Base-by-base conservation (phyloP, 1,140 invertebrate genomes). In the Calosoma granatense region DNA sequence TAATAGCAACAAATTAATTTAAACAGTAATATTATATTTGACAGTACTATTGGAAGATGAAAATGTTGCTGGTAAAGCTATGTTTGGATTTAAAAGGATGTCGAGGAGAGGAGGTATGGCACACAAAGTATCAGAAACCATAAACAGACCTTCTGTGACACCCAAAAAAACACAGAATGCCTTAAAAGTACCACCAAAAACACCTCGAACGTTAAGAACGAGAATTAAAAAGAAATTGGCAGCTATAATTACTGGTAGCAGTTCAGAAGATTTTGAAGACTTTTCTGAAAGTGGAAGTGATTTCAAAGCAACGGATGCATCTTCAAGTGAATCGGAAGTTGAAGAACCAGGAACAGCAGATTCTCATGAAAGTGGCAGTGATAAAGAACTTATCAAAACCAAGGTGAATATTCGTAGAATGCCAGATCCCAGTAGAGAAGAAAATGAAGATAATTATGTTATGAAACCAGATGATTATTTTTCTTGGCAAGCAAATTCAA, bases 381-480 rank as follows among this genome's bases (percentile, higher is more conserved):
- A 59, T 14, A 59, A 55, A 58, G 63, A 63, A 41, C n/a, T n/a
- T n/a, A 17, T 20, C n/a, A 39, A 20, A n/a, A 54, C 51, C 41
- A 9, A 47, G 9, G 14, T 58, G 21, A 15, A 15, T 30, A 47
- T 20, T 17, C 14, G 15, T 6, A 41, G 51, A 55, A 54, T 41
- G 20, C 36, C 14, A 52, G 22, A 22, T 30, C 26, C 23, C 22
- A 3, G 20, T 22, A 9, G 20, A 23, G 52, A 56, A 22, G 56
- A 52, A 22, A 20, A 2, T 20, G 54, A 59, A 22, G 59, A 56
- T 23, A 63, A 67, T n/a, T 84, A 80, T 63, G 75, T 80, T 56
- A 76, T 82, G 11, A 79, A 80, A 64, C 76, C 80, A 30, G 81
- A 83, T 66, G 80, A 81, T 56, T 84, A 83, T 67, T 84, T 84